These are phyloP conservation scores for Varanus komodoensis DNA, from an alignment of 2,113 vertebrate species.

Conservation along the genomic window DNA sequence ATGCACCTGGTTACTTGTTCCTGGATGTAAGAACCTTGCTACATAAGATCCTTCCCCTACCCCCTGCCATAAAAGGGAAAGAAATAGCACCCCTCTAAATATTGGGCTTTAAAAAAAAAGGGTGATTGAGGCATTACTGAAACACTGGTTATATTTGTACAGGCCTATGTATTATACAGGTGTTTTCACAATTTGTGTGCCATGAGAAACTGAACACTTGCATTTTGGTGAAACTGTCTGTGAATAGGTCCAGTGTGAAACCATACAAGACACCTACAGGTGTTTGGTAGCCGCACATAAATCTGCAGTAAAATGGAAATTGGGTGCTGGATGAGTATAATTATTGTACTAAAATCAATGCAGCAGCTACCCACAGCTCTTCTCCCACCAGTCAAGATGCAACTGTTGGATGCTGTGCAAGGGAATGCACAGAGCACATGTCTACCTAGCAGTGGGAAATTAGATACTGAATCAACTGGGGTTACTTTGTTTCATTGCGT, in stretches of 20 bases:
- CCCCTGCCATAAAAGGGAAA: too few species aligned
- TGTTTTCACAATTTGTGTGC: not conserved
- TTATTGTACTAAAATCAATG: not conserved
- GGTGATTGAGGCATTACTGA: not conserved
- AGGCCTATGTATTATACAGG: not conserved
- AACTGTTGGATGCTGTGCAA: not conserved
- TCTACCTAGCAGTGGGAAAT: not conserved
- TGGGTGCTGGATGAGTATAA: not conserved
- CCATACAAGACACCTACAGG: not conserved
- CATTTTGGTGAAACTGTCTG: not conserved
- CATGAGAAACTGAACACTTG: not conserved
- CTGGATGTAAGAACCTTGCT: not conserved
- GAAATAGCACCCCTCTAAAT: not conserved
- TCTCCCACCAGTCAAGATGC: not conserved
- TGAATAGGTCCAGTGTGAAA: not conserved
- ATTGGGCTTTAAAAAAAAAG: not conserved
- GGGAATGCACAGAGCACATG: not conserved
- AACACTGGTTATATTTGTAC: constrained; percentile 23
- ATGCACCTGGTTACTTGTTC: too few species aligned
- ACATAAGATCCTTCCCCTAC: not conserved
- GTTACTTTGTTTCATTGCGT: not conserved
- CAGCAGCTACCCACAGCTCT: not conserved
- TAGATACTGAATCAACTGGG: not conserved
- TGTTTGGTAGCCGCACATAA: not conserved
- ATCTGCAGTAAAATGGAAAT: not conserved